phyloP scores from a whole-genome alignment of 2,888 invertebrate species.

The Tetragnatha montana region DNA sequence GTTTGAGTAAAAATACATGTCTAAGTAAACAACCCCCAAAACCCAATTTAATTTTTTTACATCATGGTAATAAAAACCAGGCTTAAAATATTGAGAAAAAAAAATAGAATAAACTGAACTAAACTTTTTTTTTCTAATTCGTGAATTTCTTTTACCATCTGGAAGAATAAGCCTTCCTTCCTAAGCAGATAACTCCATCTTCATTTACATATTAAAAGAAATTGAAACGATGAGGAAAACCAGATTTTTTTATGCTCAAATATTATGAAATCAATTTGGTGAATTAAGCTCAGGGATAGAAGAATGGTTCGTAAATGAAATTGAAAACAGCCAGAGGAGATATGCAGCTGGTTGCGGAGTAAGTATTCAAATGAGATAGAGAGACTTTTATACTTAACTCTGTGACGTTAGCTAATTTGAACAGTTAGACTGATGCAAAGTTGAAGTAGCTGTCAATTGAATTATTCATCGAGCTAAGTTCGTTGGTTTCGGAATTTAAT shows the following conservation, averaged over 20 bases:
- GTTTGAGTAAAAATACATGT: too few species aligned
- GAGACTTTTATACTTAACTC: background rate
- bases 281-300: background rate
- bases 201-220: background rate
- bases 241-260: background rate
- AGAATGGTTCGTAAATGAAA: background rate
- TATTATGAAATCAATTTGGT: background rate
- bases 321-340: background rate
- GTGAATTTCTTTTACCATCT: too few species aligned
- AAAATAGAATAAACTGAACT: too few species aligned
- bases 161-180: background rate
- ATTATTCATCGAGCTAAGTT: background rate
- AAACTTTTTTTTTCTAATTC: too few species aligned
- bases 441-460: background rate
- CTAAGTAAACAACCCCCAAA: too few species aligned
- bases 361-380: background rate
- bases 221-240: background rate
- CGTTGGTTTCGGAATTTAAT: background rate
- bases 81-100: too few species aligned
- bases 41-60: too few species aligned
- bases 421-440: background rate
- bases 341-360: background rate
- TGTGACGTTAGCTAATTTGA: background rate
- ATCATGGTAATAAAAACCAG: too few species aligned
- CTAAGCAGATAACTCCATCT: background rate